Percentiles rank a stretch among this genome's conserved stretches.
phyloP scores from a whole-genome alignment of 2,797 vertebrate species.

The Ficedula albicollis region DNA sequence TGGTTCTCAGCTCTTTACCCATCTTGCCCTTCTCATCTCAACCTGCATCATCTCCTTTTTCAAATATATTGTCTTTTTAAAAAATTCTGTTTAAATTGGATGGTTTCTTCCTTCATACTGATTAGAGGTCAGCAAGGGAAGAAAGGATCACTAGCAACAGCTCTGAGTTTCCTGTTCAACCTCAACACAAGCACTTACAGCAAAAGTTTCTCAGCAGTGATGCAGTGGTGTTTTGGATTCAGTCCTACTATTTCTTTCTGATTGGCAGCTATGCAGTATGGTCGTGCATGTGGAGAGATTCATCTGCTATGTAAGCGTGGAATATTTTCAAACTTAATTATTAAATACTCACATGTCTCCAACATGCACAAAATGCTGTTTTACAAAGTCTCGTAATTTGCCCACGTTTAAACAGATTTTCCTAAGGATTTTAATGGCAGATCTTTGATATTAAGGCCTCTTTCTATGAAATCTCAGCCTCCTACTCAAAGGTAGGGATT shows the following conservation, averaged over 20 bases:
- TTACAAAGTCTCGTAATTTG: neutral
- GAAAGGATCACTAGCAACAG: neutral
- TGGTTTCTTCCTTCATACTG: neutral
- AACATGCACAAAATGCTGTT: neutral
- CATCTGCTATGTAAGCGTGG: neutral
- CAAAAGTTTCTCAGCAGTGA: neutral
- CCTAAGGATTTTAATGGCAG: neutral
- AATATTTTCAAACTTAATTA: neutral
- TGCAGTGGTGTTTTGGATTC: neutral
- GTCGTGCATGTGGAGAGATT: neutral
- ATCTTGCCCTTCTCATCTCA: neutral
- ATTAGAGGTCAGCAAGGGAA: slow-evolving; percentile 2
- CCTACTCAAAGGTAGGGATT: neutral
- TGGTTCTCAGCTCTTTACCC: neutral
- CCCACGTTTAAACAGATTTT: neutral
- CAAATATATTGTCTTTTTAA: neutral
- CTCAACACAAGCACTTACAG: neutral
- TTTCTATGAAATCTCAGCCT: neutral
- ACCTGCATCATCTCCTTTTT: neutral
- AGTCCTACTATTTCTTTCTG: neutral
- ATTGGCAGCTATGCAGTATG: neutral
- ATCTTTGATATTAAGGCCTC: neutral
- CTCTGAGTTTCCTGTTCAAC: neutral
- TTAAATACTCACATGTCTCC: neutral
- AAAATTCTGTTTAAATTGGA: neutral